Conservation (phyloP, 53 echinoderm and acorn worm species). For the Echinarachnius parma region DNA sequence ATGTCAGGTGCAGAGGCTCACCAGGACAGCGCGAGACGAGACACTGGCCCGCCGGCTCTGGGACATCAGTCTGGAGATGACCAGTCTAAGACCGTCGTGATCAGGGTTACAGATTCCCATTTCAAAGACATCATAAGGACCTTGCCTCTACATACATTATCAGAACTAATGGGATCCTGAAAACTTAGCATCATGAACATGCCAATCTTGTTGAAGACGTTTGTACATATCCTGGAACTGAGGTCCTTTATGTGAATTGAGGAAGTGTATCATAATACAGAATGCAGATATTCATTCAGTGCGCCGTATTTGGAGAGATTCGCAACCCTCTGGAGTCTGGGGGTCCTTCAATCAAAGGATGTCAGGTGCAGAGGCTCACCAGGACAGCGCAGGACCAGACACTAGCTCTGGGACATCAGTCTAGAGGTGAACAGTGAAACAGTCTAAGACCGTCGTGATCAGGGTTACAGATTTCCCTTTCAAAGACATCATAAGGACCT, state of each 20-base stretch:
- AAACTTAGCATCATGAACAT: too few species aligned
- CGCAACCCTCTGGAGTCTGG: slow-evolving; percentile 47
- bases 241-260: too few species aligned
- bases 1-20: slow-evolving; percentile 71
- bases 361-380: slow-evolving; percentile 67
- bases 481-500: too few species aligned
- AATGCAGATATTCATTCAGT: slow-evolving; percentile 82
- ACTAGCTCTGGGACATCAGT: slow-evolving; percentile 81
- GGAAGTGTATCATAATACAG: too few species aligned
- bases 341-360: slow-evolving; percentile 86
- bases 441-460: too few species aligned
- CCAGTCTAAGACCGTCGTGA: slow-evolving; percentile 42
- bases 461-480: too few species aligned
- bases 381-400: slow-evolving; percentile 62
- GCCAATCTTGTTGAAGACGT: too few species aligned
- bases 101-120: too few species aligned
- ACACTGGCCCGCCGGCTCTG: slow-evolving; percentile 58
- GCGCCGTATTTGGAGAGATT: slow-evolving; percentile 72
- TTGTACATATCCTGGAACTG: too few species aligned
- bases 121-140: too few species aligned
- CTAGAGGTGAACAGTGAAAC: slow-evolving; percentile 78
- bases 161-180: too few species aligned
- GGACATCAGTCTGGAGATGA: slow-evolving; percentile 80
- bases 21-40: slow-evolving; percentile 63
- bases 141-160: too few species aligned